Evolutionary conservation across 2,113 vertebrate species (phyloP).

Genomic region (Megaleporinus macrocephalus): DNA sequence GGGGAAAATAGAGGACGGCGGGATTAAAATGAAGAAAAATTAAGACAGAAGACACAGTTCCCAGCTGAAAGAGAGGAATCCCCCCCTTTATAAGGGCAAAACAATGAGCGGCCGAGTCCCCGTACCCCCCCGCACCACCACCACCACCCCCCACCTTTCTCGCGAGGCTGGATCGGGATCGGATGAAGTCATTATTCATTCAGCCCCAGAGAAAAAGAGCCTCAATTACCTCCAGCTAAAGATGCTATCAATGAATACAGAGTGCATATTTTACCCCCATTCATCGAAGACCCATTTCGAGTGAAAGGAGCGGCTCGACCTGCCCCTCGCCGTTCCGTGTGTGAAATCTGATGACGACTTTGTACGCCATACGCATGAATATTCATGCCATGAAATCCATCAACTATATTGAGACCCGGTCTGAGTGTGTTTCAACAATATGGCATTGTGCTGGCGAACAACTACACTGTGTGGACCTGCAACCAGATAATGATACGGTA

Average conservation of each 20-base stretch:
- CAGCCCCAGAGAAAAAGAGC: slow-evolving; percentile 86
- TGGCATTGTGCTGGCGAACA: slow-evolving; percentile 49
- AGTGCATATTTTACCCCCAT: slow-evolving; percentile 98
- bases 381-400: slow-evolving; percentile 63
- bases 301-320: slow-evolving; percentile 96
- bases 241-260: slow-evolving; percentile 99
- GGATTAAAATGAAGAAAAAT: slow-evolving; percentile 98
- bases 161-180: slow-evolving; percentile 83
- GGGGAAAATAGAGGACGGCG: slow-evolving; percentile 74
- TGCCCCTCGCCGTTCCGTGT: slow-evolving; percentile 82
- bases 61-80: slow-evolving; percentile 87
- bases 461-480: slow-evolving; percentile 24
- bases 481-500: slow-evolving; percentile 22
- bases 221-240: slow-evolving; percentile 99
- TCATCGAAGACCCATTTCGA: slow-evolving; percentile 95
- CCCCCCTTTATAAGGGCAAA: slow-evolving; percentile 76
- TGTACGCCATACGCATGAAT: slow-evolving; percentile 61
- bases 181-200: slow-evolving; percentile 99
- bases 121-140: no score
- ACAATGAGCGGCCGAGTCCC: slow-evolving; percentile 90
- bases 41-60: slow-evolving; percentile 87
- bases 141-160: not conserved
- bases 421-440: slow-evolving; percentile 49
- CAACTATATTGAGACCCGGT: slow-evolving; percentile 53
- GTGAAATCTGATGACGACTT: slow-evolving; percentile 71